phyloP scores from a whole-genome alignment of 2,888 invertebrate species.

The Pilophorus perplexus region DNA sequence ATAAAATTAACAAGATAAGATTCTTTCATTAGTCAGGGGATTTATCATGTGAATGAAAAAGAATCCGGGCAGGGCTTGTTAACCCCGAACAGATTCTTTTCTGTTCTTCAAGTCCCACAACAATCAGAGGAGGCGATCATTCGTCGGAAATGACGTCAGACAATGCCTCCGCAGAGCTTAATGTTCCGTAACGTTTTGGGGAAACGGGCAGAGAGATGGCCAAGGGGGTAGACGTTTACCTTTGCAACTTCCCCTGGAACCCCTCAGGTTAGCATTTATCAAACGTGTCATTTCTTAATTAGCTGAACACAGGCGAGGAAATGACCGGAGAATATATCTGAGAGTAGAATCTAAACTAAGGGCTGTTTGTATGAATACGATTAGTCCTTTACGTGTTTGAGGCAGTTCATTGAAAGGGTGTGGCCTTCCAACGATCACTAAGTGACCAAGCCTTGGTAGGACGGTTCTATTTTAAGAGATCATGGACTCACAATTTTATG shows the following conservation, averaged over 20 bases:
- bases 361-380: slow-evolving; percentile 37
- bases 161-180: neutral
- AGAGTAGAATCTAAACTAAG: slow-evolving; percentile 15
- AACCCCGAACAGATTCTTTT: neutral
- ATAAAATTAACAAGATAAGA: neutral
- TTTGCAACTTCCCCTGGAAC: neutral
- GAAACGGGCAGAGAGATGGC: neutral
- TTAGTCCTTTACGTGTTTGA: slow-evolving; percentile 36
- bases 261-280: slow-evolving; percentile 32
- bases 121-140: neutral
- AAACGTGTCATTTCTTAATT: slow-evolving; percentile 41
- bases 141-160: slow-evolving; percentile 5
- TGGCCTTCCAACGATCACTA: too few species aligned
- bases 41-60: too few species aligned
- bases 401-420: slow-evolving; percentile 13
- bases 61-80: neutral
- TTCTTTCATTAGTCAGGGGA: neutral
- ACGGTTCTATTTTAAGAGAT: too few species aligned
- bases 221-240: neutral
- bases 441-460: too few species aligned
- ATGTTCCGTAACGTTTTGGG: slow-evolving; percentile 4
- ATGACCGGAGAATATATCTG: slow-evolving; percentile 30
- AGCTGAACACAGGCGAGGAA: slow-evolving; percentile 41
- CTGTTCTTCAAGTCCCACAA: neutral
- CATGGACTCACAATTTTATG: too few species aligned